Conservation (phyloP, 1,140 invertebrate species). For the Drosophila kikkawai region DNA sequence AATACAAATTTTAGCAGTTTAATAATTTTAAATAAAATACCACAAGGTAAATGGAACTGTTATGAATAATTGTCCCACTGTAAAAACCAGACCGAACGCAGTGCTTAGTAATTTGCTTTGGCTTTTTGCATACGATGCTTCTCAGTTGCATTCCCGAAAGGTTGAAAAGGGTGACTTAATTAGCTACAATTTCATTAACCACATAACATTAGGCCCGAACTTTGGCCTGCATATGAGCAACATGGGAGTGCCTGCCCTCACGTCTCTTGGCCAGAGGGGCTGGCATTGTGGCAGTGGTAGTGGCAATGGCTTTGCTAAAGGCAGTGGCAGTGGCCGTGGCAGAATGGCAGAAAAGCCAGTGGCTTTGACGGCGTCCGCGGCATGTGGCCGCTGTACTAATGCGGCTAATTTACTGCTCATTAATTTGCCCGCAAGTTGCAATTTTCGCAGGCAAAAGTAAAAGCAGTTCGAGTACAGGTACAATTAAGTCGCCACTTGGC, state of each 20-base stretch:
- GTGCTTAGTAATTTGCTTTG: slow-evolving; percentile 16
- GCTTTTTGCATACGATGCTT: slow-evolving; percentile 18
- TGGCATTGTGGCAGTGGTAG: not conserved
- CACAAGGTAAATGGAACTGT: not conserved
- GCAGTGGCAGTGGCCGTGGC: slow-evolving; percentile 6
- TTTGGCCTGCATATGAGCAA: not conserved
- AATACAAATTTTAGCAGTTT: not conserved
- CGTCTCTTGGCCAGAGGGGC: not conserved
- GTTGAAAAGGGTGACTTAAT: slow-evolving; percentile 54
- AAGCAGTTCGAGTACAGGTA: slow-evolving; percentile 54
- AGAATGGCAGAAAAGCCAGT: slow-evolving; percentile 30
- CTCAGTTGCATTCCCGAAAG: slow-evolving; percentile 28
- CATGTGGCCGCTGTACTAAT: slow-evolving; percentile 61
- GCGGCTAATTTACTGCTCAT: slow-evolving; percentile 81
- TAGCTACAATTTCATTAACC: slow-evolving; percentile 36
- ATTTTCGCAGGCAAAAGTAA: slow-evolving; percentile 78
- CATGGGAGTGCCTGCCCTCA: slow-evolving; percentile 1
- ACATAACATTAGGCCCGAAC: slow-evolving; percentile 34
- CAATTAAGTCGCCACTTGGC: slow-evolving; percentile 56
- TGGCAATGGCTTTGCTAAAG: slow-evolving; percentile 15
- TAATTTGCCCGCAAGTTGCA: slow-evolving; percentile 77
- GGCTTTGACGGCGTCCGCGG: slow-evolving; percentile 28
- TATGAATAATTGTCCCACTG: slow-evolving; percentile 24
- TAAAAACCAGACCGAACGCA: slow-evolving; percentile 8
- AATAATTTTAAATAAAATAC: not conserved